Evolutionary conservation across 2,888 invertebrate genomes (phyloP).

Genomic region (Pelosia muscerda): DNA sequence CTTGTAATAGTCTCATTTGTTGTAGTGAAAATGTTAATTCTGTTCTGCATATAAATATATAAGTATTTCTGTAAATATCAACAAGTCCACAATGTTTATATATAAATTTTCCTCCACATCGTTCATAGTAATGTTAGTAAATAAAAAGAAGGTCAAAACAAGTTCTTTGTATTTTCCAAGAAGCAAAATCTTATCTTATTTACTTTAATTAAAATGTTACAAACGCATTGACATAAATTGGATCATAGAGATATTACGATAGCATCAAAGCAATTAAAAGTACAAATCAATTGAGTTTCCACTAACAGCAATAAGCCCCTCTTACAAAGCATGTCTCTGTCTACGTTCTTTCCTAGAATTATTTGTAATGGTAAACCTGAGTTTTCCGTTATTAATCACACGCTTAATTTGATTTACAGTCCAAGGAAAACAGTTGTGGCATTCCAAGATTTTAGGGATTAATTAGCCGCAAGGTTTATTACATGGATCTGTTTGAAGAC

Average conservation of each 20-base stretch:
- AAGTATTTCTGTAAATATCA: background rate
- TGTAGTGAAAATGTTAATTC: slow-evolving; percentile 4
- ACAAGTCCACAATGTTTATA: slow-evolving; percentile 21
- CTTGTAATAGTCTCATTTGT: slow-evolving; percentile 8
- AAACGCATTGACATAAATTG: slow-evolving; percentile 21
- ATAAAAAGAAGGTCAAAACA: slow-evolving; percentile 41
- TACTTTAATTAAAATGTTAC: slow-evolving; percentile 20
- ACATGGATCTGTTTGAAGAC: slow-evolving; percentile 44
- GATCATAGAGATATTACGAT: slow-evolving; percentile 38
- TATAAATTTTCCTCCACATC: slow-evolving; percentile 33
- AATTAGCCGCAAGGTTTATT: slow-evolving; percentile 51
- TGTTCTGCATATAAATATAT: background rate
- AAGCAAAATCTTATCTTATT: slow-evolving; percentile 33
- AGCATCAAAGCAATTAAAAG: slow-evolving; percentile 50
- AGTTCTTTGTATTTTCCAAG: slow-evolving; percentile 33
- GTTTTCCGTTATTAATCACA: slow-evolving; percentile 79
- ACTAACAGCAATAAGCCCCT: slow-evolving; percentile 46
- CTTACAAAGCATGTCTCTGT: slow-evolving; percentile 40
- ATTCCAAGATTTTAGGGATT: slow-evolving; percentile 52
- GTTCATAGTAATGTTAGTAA: slow-evolving; percentile 27
- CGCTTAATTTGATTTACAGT: slow-evolving; percentile 76
- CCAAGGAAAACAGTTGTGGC: slow-evolving; percentile 62
- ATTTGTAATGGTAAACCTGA: slow-evolving; percentile 58
- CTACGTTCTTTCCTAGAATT: slow-evolving; percentile 64
- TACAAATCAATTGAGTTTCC: slow-evolving; percentile 55